phyloP scores from a whole-genome alignment of 2,113 vertebrate species.

The Myxocyprinus asiaticus region DNA sequence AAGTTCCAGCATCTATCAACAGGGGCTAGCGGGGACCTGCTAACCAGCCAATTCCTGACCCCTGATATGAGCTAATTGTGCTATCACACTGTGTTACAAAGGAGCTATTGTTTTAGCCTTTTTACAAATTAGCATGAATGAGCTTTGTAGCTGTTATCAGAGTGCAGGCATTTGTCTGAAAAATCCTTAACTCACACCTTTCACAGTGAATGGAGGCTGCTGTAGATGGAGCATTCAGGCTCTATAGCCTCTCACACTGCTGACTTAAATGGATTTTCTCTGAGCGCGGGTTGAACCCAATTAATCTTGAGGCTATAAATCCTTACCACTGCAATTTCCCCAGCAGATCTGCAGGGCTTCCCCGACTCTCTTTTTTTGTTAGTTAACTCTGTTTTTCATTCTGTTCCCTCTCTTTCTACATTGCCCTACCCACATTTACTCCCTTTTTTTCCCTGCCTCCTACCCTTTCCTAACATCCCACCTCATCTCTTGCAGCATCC shows the following conservation, averaged over 20 bases:
- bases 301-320: constrained; percentile 79
- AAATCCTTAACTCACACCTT: neutral
- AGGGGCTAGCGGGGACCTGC: neutral
- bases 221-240: neutral
- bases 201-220: neutral
- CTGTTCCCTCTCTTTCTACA: constrained; percentile 5
- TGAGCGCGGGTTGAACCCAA: constrained; percentile 74
- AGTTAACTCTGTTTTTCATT: constrained; percentile 27
- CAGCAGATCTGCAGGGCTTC: constrained; percentile 62
- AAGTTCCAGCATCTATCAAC: neutral
- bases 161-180: constrained; percentile 18
- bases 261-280: constrained; percentile 72
- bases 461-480: neutral
- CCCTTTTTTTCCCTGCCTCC: constrained; percentile 17
- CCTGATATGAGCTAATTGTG: too few species aligned
- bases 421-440: constrained; percentile 36
- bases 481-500: constrained; percentile 4
- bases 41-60: too few species aligned
- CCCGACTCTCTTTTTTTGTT: constrained; percentile 25
- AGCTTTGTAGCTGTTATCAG: neutral
- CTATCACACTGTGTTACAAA: neutral
- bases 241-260: constrained; percentile 18
- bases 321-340: constrained; percentile 74
- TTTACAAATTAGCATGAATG: constrained; percentile 8
- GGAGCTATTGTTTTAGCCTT: neutral